A percentile compares a stretch with the other conserved stretches of the same genome.
Conservation (phyloP, 1,140 invertebrate species). For the Leptinotarsa texana region DNA sequence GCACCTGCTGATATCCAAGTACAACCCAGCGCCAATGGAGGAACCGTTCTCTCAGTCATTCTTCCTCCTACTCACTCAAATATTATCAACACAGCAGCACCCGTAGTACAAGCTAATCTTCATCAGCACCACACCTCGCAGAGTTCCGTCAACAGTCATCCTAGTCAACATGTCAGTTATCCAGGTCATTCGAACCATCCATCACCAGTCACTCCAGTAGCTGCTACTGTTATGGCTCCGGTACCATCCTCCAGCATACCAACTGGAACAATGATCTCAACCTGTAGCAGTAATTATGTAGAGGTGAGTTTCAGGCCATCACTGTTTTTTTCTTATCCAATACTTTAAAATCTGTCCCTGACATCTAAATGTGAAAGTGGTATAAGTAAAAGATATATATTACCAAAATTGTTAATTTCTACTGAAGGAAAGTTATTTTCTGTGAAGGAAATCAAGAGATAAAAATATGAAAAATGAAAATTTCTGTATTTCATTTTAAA, state of each 20-base stretch:
- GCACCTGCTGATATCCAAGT: constrained; percentile 65
- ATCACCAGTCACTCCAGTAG: constrained; percentile 32
- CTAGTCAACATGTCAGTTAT: constrained; percentile 45
- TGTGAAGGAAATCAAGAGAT: too few relatives aligned
- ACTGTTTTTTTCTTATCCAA: too few relatives aligned
- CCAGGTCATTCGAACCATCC: constrained; percentile 30
- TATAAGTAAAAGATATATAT: too few relatives aligned
- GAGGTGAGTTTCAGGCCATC: constrained; percentile 57
- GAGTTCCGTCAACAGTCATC: constrained; percentile 44
- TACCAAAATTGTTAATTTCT: too few relatives aligned
- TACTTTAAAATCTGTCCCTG: too few relatives aligned
- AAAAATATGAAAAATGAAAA: too few relatives aligned
- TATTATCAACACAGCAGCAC: constrained; percentile 45
- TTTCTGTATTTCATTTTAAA: too few relatives aligned
- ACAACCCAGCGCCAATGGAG: constrained; percentile 65
- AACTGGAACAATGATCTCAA: constrained; percentile 61
- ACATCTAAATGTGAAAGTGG: too few relatives aligned
- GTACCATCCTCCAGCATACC: constrained; percentile 43
- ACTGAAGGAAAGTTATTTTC: too few relatives aligned
- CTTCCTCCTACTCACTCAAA: constrained; percentile 66
- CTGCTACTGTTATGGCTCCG: constrained; percentile 36
- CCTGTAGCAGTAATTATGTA: constrained; percentile 64
- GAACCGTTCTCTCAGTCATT: constrained; percentile 78
- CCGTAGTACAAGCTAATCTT: constrained; percentile 40
- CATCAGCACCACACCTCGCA: constrained; percentile 32